phyloP scores from a whole-genome alignment of 2,888 invertebrate genomes.

The Stratiomys singularior region DNA sequence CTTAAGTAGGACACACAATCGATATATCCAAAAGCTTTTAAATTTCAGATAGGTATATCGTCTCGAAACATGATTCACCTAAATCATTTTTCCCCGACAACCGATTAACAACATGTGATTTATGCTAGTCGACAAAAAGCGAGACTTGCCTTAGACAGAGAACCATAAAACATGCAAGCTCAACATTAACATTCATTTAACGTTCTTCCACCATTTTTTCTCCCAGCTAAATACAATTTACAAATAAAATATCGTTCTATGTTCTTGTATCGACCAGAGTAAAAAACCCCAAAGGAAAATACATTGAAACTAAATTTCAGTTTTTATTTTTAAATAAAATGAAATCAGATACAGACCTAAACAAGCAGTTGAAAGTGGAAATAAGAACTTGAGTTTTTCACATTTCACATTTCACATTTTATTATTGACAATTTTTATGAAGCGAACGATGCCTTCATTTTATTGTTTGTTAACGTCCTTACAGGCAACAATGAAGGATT shows the following conservation, averaged over 20 bases:
- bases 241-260: too few species aligned
- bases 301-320: neutral
- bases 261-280: too few species aligned
- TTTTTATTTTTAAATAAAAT: neutral
- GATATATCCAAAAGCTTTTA: too few species aligned
- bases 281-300: neutral
- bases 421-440: constrained; percentile 34
- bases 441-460: neutral
- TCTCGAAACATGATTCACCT: too few species aligned
- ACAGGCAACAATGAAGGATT: too few species aligned
- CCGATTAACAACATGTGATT: neutral
- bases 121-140: neutral
- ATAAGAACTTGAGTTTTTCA: constrained; percentile 22
- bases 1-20: too few species aligned
- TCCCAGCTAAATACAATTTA: too few species aligned
- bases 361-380: neutral
- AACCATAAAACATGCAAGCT: neutral
- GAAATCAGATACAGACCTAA: neutral
- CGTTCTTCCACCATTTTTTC: neutral
- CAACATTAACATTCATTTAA: neutral
- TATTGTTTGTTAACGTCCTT: neutral
- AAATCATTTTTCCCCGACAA: too few species aligned
- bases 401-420: neutral
- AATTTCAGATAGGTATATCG: too few species aligned
- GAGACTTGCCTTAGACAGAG: neutral